Evolutionary conservation across 2,888 invertebrate genomes (phyloP).

Genomic region (Andrena bicolor): DNA sequence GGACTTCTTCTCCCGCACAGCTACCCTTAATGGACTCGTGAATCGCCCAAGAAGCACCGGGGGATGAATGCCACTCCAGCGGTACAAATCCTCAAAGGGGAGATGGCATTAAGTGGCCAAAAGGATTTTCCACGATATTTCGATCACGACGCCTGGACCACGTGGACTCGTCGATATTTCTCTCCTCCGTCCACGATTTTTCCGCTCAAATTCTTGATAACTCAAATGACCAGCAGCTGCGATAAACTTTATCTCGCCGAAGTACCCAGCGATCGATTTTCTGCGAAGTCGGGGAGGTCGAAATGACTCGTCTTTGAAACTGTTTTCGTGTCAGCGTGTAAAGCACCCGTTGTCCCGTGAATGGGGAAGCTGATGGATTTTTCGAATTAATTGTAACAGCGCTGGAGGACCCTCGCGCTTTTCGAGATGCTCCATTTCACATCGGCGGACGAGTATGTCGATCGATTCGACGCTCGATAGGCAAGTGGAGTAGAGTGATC

Average conservation of each 20-base stretch:
- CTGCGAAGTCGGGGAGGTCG: not conserved
- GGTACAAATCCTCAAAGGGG: conserved; percentile 10
- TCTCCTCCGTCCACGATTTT: too few relatives aligned
- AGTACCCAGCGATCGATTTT: not conserved
- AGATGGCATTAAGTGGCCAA: conserved; percentile 26
- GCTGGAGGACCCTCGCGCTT: not conserved
- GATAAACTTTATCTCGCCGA: not conserved
- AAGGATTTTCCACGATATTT: conserved; percentile 1
- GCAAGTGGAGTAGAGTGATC: not conserved
- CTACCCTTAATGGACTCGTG: conserved; percentile 13
- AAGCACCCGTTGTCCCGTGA: conserved; percentile 12
- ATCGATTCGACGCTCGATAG: conserved; percentile 3
- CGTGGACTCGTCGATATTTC: not conserved
- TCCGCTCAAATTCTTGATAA: too few relatives aligned
- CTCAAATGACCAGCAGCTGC: too few relatives aligned
- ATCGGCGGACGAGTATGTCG: not conserved
- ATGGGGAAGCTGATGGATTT: conserved; percentile 13
- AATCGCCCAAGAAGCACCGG: not conserved
- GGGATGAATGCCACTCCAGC: not conserved
- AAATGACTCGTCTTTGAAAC: not conserved
- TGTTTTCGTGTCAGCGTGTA: conserved; percentile 9
- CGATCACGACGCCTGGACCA: not conserved
- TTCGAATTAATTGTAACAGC: conserved; percentile 19
- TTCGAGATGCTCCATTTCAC: conserved; percentile 8
- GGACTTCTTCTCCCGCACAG: not conserved